Conservation (phyloP, 1,140 invertebrate species). For the Hetaerina americana region DNA sequence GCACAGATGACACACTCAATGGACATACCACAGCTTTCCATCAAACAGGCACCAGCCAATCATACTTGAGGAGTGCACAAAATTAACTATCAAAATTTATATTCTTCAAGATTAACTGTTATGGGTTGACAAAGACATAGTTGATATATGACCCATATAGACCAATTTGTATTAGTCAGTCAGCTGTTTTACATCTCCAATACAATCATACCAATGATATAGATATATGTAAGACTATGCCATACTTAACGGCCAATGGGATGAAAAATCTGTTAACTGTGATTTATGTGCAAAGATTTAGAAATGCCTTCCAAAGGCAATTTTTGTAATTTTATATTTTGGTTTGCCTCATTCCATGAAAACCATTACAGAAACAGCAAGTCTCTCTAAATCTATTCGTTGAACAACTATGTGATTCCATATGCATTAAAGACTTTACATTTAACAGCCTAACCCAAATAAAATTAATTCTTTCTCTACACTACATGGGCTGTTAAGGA, state of each 20-base stretch:
- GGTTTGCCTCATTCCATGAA: not conserved
- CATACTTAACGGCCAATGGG: not conserved
- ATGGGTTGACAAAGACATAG: not conserved
- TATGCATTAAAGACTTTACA: not conserved
- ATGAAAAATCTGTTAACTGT: not conserved
- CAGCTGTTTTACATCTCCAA: not conserved
- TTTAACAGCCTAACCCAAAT: not conserved
- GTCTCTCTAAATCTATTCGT: not conserved
- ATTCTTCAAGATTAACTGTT: not conserved
- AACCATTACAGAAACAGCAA: not conserved
- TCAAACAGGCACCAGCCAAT: not conserved
- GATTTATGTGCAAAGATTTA: not conserved
- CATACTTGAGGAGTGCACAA: not conserved
- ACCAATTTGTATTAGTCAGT: not conserved
- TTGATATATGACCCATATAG: not conserved
- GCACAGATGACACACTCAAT: not conserved
- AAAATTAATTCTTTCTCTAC: conserved; percentile 1
- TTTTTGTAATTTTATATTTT: not conserved
- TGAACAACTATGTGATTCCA: not conserved
- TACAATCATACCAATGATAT: not conserved
- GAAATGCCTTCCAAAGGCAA: not conserved
- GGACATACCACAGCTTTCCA: not conserved
- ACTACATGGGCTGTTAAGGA: too few species aligned
- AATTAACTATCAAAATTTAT: not conserved
- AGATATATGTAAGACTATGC: not conserved